phyloP scores from a whole-genome alignment of 2,797 vertebrate species.

The Pseudochirops cupreus region DNA sequence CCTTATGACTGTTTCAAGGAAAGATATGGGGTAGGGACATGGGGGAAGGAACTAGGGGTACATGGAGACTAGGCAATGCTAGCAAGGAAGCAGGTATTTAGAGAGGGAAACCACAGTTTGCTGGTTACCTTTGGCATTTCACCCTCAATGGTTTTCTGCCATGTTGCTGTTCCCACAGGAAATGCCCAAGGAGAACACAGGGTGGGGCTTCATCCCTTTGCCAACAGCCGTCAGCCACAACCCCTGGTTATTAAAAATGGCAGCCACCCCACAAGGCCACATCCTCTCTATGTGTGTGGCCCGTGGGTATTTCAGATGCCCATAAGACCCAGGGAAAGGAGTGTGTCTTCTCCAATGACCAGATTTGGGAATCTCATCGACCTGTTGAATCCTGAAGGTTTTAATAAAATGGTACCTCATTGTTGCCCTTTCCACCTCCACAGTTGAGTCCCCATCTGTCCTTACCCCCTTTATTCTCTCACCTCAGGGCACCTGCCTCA shows the following conservation, averaged over 20 bases:
- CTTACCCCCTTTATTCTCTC: constrained; percentile 49
- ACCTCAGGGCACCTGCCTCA: constrained; percentile 81
- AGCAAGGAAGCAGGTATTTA: not conserved
- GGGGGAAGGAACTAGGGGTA: not conserved
- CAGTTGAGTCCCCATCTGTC: constrained; percentile 57
- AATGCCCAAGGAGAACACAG: not conserved
- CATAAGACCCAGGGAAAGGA: not conserved
- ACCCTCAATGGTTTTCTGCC: not conserved
- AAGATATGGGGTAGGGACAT: not conserved
- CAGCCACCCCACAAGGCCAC: not conserved
- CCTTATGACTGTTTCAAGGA: constrained; percentile 1
- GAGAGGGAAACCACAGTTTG: not conserved
- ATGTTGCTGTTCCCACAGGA: not conserved
- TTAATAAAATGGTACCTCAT: not conserved
- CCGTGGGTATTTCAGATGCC: not conserved
- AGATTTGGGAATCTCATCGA: not conserved
- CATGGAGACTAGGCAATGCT: not conserved
- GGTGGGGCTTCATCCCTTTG: not conserved
- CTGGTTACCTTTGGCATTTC: not conserved
- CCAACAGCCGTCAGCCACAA: not conserved
- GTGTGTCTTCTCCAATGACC: not conserved
- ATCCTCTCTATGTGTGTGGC: not conserved
- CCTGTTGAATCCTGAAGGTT: not conserved
- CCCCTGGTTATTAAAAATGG: not conserved
- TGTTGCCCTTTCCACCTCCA: constrained; percentile 12